Base-by-base conservation (phyloP, 2,113 vertebrate genomes). In the Hymenochirus boettgeri region DNA sequence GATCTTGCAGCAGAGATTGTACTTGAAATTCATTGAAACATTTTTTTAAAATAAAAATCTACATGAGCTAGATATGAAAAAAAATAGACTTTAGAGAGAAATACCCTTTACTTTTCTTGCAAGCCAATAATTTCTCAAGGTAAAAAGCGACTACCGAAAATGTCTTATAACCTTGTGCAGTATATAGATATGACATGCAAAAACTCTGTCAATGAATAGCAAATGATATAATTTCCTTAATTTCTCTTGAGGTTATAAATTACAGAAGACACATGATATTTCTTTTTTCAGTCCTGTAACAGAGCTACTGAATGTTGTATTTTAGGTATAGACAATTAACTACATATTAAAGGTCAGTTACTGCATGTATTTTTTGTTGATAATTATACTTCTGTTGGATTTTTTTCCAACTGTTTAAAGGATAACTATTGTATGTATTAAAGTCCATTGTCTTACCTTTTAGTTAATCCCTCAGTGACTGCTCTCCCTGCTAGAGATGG, bases 21-120 rank as follows among this genome's bases (percentile, higher is more conserved):
- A 29, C 22, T 58, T 58, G 15, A 29, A 57, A 66, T 66, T 47
- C 22, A 50, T 26, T 18, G 45, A 57, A 26, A 66, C 22, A 57
- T 26, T 50, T 57, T 56, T 57, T 17, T 55, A 54, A 31, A 47
- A 19, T 39, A 48, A 35, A 35, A 35, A 65, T 65, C 26, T 57
- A 48, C 62, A 65, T 66, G 24, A 23, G 29, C 5, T 25, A 39
- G 45, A 10, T 21, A 39, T 17, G 42, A 58, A 25, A 66, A 51
- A 66, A 39, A 3, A 35, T 12, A 58, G 25, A 31, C 6, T 18
- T 5, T 23, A 39, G 27, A 27, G 29, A 58, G 45, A n/a, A 58
- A 58, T 51, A 46, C 46, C 54, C 63, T 57, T 65, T 12, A 39
- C 31, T 52, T 66, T 58, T 58, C 27, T 17, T 10, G 51, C 11